These are phyloP conservation scores for Desmodus rotundus DNA, from an alignment of 2,113 vertebrate species.

Conservation along the genomic window DNA sequence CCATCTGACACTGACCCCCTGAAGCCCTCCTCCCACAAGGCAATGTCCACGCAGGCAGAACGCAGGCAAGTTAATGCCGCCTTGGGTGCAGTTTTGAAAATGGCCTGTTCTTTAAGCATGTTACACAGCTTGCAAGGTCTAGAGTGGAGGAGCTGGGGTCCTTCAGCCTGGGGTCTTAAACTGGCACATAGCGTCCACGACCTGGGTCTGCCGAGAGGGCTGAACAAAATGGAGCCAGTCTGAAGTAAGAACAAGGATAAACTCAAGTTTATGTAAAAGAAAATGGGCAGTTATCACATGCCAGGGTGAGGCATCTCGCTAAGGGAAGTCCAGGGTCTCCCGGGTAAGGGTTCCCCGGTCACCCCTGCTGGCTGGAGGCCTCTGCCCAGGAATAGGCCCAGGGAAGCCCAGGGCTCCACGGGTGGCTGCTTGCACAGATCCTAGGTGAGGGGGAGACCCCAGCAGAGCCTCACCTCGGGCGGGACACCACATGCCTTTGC, in stretches of 20 bases:
- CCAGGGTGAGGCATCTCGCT: fast-evolving
- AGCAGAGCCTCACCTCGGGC: neutral
- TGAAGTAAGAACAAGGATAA: neutral
- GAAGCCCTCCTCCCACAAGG: neutral
- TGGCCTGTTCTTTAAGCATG: neutral
- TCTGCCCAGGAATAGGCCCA: no score
- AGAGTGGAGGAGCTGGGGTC: neutral
- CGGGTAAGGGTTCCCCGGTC: fast-evolving
- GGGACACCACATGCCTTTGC: fast-evolving
- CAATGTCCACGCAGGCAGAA: neutral
- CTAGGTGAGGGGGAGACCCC: neutral
- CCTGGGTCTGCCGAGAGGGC: neutral
- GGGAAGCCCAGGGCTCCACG: neutral
- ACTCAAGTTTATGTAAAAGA: neutral
- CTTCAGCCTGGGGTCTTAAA: neutral
- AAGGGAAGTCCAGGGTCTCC: neutral
- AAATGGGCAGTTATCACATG: fast-evolving
- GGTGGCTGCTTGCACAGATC: neutral
- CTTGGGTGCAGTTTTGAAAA: neutral
- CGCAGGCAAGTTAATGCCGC: fast-evolving
- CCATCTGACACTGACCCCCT: neutral
- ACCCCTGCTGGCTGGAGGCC: neutral
- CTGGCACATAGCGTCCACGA: neutral
- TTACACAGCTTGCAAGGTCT: fast-evolving
- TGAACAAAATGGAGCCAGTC: neutral